Conservation (phyloP, 1,140 invertebrate genomes). For the Cataglyphis hispanica region DNA sequence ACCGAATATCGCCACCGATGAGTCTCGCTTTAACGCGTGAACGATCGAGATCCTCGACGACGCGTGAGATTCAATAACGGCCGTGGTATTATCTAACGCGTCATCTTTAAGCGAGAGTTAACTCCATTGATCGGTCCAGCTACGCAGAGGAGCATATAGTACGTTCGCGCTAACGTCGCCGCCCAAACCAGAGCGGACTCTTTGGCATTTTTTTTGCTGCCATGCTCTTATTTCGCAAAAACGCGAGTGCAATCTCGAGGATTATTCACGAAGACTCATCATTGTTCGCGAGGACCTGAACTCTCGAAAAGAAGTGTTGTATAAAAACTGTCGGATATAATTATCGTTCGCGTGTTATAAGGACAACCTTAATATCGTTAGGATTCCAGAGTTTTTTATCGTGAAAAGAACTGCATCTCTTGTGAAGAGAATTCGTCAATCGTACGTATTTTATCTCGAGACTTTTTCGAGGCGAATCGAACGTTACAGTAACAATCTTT, state of each 20-base stretch:
- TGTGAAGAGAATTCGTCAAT: neutral
- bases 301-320: no score
- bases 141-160: slow-evolving; percentile 14
- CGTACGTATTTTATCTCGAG: neutral
- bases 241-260: neutral
- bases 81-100: slow-evolving; percentile 40
- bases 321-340: no score
- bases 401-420: neutral
- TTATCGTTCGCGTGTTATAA: neutral
- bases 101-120: slow-evolving; percentile 61
- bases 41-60: neutral
- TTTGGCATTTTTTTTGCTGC: neutral
- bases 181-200: neutral
- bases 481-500: neutral
- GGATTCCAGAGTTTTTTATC: neutral
- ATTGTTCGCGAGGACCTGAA: slow-evolving; percentile 25
- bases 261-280: neutral
- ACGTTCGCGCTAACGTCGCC: slow-evolving; percentile 47
- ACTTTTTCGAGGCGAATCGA: neutral
- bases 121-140: slow-evolving; percentile 75
- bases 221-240: slow-evolving; percentile 19
- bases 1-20: neutral
- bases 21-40: neutral
- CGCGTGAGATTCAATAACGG: neutral
- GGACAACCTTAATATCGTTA: neutral